These are phyloP conservation scores for Pithys albifrons DNA, from an alignment of 2,113 vertebrate species.

Conservation along the genomic window DNA sequence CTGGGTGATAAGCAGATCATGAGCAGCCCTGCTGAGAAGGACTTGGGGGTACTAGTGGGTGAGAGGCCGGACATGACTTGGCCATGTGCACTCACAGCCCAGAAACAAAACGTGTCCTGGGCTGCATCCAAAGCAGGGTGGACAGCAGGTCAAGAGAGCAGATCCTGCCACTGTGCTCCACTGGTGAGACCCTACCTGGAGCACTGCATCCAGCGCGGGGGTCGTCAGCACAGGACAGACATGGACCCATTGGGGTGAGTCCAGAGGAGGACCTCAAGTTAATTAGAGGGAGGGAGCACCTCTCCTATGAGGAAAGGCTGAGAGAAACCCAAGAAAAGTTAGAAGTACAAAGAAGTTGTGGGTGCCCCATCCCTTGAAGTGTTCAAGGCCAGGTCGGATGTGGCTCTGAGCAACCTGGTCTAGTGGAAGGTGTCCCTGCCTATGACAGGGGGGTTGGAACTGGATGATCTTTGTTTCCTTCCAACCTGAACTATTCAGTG, in stretches of 20 bases:
- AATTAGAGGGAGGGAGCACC: accelerated
- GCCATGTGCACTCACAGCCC: neutral
- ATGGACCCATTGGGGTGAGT: neutral
- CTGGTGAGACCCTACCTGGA: neutral
- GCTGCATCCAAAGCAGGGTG: neutral
- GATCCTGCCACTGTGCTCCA: neutral
- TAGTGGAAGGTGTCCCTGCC: neutral
- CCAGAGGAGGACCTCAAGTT: accelerated
- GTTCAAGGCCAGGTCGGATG: neutral
- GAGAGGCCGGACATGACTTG: neutral
- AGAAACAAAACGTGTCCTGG: neutral
- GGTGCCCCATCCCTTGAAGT: neutral
- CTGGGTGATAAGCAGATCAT: neutral
- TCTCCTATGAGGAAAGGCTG: neutral
- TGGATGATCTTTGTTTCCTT: neutral
- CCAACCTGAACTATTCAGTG: too few relatives aligned
- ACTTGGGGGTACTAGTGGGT: neutral
- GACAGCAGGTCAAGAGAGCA: neutral
- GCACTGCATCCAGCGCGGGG: neutral
- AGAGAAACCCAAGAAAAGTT: neutral
- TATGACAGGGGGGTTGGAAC: neutral
- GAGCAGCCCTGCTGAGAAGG: neutral
- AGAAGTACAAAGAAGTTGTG: neutral
- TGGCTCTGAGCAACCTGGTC: neutral
- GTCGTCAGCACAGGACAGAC: neutral